phyloP scores from a whole-genome alignment of 2,888 invertebrate genomes.

The Altica lythri region DNA sequence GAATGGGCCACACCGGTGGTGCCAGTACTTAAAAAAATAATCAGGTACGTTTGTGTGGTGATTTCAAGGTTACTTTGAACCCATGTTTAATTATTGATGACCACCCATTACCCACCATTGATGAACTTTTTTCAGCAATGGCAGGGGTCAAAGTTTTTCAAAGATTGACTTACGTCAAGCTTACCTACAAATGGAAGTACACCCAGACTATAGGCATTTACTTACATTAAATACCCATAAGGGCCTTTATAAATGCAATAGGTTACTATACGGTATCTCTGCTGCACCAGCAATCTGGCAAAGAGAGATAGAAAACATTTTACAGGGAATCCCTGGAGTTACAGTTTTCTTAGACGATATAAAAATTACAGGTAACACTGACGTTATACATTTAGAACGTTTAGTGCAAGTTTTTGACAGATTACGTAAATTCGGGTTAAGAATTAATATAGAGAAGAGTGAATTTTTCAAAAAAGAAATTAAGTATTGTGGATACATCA shows the following conservation, averaged over 20 bases:
- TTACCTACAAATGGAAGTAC: slow-evolving; percentile 50
- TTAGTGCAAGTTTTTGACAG: background rate
- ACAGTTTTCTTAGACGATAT: background rate
- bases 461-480: background rate
- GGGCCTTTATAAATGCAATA: slow-evolving; percentile 45
- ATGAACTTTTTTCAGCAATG: slow-evolving; percentile 33
- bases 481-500: background rate
- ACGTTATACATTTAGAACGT: background rate
- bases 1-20: slow-evolving; percentile 5
- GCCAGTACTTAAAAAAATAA: background rate
- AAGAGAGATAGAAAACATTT: slow-evolving; percentile 41
- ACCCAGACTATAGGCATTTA: slow-evolving; percentile 43
- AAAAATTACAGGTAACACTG: background rate
- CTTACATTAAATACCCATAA: slow-evolving; percentile 50
- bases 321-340: slow-evolving; percentile 39
- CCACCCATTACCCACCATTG: slow-evolving; percentile 27
- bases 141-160: slow-evolving; percentile 38
- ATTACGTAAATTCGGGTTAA: background rate
- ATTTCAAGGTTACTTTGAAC: slow-evolving; percentile 29
- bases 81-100: slow-evolving; percentile 16
- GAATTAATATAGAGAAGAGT: background rate
- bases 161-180: slow-evolving; percentile 46
- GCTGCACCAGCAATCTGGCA: slow-evolving; percentile 36
- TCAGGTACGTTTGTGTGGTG: slow-evolving; percentile 25
- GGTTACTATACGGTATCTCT: slow-evolving; percentile 48